Conservation (phyloP, 2,113 vertebrate genomes). For the Phyllopteryx taeniolatus region DNA sequence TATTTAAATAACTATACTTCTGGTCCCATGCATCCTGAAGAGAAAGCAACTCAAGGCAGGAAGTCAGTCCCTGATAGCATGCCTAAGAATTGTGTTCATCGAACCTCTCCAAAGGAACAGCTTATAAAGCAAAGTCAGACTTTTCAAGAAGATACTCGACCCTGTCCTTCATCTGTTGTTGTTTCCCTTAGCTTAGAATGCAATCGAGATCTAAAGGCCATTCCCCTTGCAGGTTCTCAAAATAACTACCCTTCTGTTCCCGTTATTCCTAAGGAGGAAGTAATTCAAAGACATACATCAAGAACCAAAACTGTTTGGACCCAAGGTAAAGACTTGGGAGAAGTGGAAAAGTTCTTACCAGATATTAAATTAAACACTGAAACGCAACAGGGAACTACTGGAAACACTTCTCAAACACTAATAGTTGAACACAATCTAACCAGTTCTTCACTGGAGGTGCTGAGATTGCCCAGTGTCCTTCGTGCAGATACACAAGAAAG, state of each 20-base stretch:
- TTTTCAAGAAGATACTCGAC: background rate
- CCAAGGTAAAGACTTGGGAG: slow-evolving; percentile 7
- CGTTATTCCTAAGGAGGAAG: background rate
- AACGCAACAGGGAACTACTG: background rate
- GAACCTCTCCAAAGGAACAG: background rate
- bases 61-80: background rate
- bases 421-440: slow-evolving; percentile 11
- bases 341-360: background rate
- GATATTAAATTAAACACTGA: slow-evolving; percentile 25
- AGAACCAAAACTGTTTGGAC: slow-evolving; percentile 12
- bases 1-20: slow-evolving; percentile 3
- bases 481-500: slow-evolving; percentile 1
- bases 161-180: background rate
- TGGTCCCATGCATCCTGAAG: slow-evolving; percentile 9
- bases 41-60: background rate
- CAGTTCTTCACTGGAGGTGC: background rate
- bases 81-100: background rate
- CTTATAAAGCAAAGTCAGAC: background rate
- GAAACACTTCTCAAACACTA: background rate
- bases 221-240: background rate
- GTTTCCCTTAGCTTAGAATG: background rate
- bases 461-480: background rate
- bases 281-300: background rate
- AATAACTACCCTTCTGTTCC: background rate
- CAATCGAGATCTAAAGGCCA: background rate